Evolutionary conservation across 2,797 vertebrate genomes (phyloP).

Genomic region (Sylvilagus floridanus): DNA sequence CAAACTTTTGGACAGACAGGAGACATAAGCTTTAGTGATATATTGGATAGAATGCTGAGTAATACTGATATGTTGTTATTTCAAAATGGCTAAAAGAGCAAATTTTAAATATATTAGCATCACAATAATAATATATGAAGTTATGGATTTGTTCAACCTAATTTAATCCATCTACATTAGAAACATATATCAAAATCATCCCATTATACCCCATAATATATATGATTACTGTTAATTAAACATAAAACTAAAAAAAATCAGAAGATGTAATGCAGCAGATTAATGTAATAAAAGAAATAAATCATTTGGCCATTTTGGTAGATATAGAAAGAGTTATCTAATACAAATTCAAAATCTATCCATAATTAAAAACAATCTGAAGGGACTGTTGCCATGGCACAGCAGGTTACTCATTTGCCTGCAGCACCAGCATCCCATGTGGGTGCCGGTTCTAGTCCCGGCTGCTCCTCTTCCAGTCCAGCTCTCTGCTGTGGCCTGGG

Average conservation of each 20-base stretch:
- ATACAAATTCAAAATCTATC: neutral
- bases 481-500: too few species aligned
- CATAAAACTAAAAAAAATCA: neutral
- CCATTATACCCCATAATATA: neutral
- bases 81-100: too few species aligned
- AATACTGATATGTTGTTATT: neutral
- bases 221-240: neutral
- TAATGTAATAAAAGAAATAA: neutral
- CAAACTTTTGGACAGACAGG: neutral
- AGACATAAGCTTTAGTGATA: neutral
- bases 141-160: neutral
- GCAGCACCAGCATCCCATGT: too few species aligned
- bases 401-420: too few species aligned
- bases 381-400: too few species aligned
- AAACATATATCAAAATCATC: neutral
- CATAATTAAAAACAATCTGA: neutral
- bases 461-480: too few species aligned
- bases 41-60: neutral
- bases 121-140: neutral
- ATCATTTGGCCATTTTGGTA: neutral
- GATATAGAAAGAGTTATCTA: neutral
- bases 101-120: neutral
- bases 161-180: neutral
- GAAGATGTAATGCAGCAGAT: neutral
- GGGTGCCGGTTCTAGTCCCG: too few species aligned